Evolutionary conservation across 2,888 invertebrate genomes (phyloP).

Genomic region (Meandrusa payeni): DNA sequence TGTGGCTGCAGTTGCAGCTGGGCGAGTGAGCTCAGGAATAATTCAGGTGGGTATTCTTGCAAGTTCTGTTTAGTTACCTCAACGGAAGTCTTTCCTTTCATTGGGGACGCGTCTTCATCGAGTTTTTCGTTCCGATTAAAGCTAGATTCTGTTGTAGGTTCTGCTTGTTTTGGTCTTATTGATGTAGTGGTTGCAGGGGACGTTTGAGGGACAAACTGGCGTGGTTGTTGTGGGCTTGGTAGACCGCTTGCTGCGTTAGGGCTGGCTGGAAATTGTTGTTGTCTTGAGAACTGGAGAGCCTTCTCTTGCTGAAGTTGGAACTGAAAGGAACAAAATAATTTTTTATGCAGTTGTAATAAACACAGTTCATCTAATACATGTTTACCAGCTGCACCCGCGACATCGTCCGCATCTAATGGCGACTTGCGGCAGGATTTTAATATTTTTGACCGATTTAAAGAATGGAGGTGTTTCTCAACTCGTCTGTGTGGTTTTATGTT

Average conservation of each 20-base stretch:
- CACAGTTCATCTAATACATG: too few relatives aligned
- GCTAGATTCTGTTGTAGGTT: constrained; percentile 50
- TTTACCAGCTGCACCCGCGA: too few relatives aligned
- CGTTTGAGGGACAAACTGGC: constrained; percentile 50
- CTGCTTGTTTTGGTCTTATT: constrained; percentile 37
- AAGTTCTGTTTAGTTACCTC: constrained; percentile 66
- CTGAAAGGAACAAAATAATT: constrained; percentile 35
- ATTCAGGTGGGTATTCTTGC: constrained; percentile 64
- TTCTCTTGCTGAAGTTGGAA: constrained; percentile 61
- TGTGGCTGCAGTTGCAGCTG: constrained; percentile 62
- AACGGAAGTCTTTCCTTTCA: constrained; percentile 51
- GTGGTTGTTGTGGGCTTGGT: constrained; percentile 47
- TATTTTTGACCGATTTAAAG: too few relatives aligned
- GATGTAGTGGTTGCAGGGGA: constrained; percentile 41
- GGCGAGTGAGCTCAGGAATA: constrained; percentile 59
- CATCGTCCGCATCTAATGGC: too few relatives aligned
- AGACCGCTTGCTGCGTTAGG: constrained; percentile 34
- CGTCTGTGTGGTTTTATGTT: too few relatives aligned
- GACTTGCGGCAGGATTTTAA: too few relatives aligned
- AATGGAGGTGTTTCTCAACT: too few relatives aligned
- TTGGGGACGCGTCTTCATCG: constrained; percentile 36
- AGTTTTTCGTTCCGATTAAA: constrained; percentile 56
- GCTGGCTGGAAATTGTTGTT: constrained; percentile 50
- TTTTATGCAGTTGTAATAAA: background rate
- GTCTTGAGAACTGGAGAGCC: constrained; percentile 58